Percentiles rank a stretch among this genome's conserved stretches.
Conservation (phyloP, 1,140 invertebrate species). For the Drosophila neocordata region DNA sequence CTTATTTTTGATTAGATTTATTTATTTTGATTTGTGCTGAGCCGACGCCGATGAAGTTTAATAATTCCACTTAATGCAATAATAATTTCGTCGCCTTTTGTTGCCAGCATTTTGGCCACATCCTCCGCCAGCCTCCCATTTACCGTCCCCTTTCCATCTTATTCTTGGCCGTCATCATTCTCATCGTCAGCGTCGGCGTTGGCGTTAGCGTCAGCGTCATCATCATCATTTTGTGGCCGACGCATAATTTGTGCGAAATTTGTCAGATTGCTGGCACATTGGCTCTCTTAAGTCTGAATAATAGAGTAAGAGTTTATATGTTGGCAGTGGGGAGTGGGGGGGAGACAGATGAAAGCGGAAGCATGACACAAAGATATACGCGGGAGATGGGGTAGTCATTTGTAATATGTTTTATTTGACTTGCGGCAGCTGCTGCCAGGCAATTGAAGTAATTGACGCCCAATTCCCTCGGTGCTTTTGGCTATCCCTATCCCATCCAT, state of each 20-base stretch:
- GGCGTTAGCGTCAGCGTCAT: constrained; percentile 34
- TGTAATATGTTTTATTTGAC: constrained; percentile 81
- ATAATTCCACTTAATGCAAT: constrained; percentile 82
- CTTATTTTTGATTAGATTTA: constrained; percentile 82
- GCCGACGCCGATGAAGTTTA: constrained; percentile 76
- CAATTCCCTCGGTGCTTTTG: background rate
- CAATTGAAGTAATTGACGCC: constrained; percentile 17
- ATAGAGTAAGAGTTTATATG: constrained; percentile 25
- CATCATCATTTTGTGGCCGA: constrained; percentile 72
- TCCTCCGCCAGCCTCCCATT: background rate
- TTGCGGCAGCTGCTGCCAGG: constrained; percentile 68
- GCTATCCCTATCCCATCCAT: background rate
- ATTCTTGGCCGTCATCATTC: background rate
- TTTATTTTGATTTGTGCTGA: constrained; percentile 79
- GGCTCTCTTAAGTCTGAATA: constrained; percentile 72
- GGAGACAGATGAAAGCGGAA: background rate
- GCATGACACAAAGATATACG: background rate
- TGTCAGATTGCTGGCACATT: constrained; percentile 75
- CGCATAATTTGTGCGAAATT: constrained; percentile 81
- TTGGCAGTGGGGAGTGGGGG: constrained; percentile 20
- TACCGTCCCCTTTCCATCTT: background rate
- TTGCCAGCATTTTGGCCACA: constrained; percentile 58
- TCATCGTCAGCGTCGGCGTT: background rate
- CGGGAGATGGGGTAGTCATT: constrained; percentile 44
- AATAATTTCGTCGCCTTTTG: constrained; percentile 80